Percentiles rank a stretch among this genome's conserved stretches.
Conservation (phyloP, 2,113 vertebrate species). For the Myxocyprinus asiaticus region DNA sequence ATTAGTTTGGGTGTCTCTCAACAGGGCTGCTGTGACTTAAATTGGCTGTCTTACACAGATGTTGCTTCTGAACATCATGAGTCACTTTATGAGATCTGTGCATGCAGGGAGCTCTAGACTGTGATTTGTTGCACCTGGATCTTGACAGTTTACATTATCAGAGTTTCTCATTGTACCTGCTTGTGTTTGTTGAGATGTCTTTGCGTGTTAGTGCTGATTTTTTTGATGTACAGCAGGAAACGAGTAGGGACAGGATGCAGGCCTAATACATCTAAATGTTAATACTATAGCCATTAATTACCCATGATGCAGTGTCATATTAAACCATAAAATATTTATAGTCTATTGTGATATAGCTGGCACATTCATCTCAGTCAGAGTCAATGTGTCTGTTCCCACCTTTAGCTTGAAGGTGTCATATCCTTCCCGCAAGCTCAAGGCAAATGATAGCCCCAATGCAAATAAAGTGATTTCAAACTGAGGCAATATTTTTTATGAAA, state of each 20-base stretch:
- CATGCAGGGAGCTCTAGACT: conserved; percentile 15
- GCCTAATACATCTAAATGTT: conserved; percentile 29
- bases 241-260: conserved; percentile 13
- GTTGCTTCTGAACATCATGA: conserved; percentile 24
- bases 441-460: conserved; percentile 20
- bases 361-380: conserved; percentile 41
- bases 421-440: neutral
- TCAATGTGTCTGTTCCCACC: conserved; percentile 11
- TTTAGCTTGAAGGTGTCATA: conserved; percentile 28
- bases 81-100: conserved; percentile 18
- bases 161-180: conserved; percentile 15
- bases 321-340: conserved; percentile 42
- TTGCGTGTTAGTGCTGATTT: conserved; percentile 10
- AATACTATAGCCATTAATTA: conserved; percentile 36
- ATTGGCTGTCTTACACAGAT: conserved; percentile 26
- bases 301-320: conserved; percentile 21
- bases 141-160: conserved; percentile 35
- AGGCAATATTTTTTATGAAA: conserved; percentile 42
- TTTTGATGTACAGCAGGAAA: conserved; percentile 20
- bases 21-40: conserved; percentile 18
- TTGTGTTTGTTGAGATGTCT: neutral
- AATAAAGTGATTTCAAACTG: conserved; percentile 26
- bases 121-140: conserved; percentile 33
- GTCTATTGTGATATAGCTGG: conserved; percentile 33
- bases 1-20: conserved; percentile 13